Evolutionary conservation across 2,113 vertebrate genomes (phyloP).

Genomic region (Chaenogobius annularis): DNA sequence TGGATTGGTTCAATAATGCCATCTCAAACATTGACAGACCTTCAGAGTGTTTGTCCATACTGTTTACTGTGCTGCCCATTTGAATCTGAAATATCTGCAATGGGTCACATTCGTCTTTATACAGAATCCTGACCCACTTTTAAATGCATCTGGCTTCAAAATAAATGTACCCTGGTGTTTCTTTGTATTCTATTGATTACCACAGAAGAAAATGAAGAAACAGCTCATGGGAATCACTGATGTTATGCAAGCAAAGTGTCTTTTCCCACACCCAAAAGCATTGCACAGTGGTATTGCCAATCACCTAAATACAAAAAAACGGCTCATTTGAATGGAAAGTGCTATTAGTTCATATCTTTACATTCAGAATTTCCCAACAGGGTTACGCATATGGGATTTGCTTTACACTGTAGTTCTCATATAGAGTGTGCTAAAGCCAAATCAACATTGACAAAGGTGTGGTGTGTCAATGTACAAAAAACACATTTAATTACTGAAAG

Average conservation of each 20-base stretch:
- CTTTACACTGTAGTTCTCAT: neutral
- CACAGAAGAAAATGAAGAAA: conserved; percentile 20
- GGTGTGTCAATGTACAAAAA: no score
- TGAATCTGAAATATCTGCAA: conserved; percentile 14
- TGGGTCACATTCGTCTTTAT: neutral
- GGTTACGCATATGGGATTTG: neutral
- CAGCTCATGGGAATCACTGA: conserved; percentile 12
- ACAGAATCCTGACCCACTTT: neutral
- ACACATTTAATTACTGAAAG: neutral
- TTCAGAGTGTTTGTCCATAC: conserved; percentile 4
- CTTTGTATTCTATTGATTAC: neutral
- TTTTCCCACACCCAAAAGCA: conserved; percentile 44
- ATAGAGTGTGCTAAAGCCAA: neutral
- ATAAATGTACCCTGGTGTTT: neutral
- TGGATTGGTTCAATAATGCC: neutral
- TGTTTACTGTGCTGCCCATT: conserved; percentile 4
- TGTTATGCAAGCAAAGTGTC: conserved; percentile 35
- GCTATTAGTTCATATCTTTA: neutral
- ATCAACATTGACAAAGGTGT: neutral
- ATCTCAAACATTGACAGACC: conserved; percentile 17
- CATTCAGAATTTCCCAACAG: neutral
- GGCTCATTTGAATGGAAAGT: neutral
- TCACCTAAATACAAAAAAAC: neutral
- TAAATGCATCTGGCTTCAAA: neutral
- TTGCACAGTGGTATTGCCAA: conserved; percentile 24